Evolutionary conservation across 2,113 vertebrate species (phyloP).

Genomic region (Cryptotis parvus): DNA sequence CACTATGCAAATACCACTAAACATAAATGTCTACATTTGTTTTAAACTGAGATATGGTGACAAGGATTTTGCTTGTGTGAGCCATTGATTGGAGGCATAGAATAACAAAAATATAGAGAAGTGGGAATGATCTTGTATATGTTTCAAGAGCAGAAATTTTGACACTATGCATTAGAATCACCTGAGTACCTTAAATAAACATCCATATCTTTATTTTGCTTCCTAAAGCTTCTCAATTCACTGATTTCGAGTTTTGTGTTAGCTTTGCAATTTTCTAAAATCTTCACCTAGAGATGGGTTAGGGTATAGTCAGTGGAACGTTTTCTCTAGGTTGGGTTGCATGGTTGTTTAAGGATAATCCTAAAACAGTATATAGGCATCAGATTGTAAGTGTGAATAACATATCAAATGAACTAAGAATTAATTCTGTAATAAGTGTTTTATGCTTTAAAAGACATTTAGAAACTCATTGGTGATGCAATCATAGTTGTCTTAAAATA

Average conservation of each 20-base stretch:
- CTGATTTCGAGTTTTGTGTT: not conserved
- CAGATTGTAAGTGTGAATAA: not conserved
- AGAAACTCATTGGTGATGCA: not conserved
- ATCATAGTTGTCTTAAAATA: slow-evolving; percentile 22
- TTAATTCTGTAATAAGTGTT: slow-evolving; percentile 34
- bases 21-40: not conserved
- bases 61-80: not conserved
- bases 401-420: not conserved
- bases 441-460: not conserved
- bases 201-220: not conserved
- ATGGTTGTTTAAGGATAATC: not conserved
- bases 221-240: not conserved
- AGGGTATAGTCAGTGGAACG: not conserved
- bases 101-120: not conserved
- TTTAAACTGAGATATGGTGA: not conserved
- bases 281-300: not conserved
- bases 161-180: not conserved
- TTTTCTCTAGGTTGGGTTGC: not conserved
- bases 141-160: not conserved
- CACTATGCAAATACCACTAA: not conserved
- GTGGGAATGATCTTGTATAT: not conserved
- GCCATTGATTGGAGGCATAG: not conserved
- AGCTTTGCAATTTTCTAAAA: slow-evolving; percentile 27
- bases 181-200: not conserved
- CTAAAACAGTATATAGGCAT: not conserved